Conservation (phyloP, 2,888 invertebrate genomes). For the Platycnemis pennipes region DNA sequence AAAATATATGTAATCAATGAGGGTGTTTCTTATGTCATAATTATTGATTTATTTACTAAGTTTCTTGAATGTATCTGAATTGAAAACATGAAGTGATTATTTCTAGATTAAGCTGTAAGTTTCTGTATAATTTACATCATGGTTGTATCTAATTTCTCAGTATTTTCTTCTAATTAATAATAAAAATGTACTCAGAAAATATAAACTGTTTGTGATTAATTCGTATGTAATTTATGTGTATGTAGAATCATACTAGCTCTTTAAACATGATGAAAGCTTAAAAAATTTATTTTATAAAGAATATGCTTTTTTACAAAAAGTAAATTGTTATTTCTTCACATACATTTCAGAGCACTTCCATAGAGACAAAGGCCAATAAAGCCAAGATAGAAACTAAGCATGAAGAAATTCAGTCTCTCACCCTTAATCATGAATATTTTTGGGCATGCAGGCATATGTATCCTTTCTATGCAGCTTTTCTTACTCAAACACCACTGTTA, state of each 20-base stretch:
- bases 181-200: constrained; percentile 40
- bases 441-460: constrained; percentile 22
- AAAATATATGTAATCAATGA: background rate
- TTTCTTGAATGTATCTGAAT: background rate
- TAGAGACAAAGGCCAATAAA: constrained; percentile 1
- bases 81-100: background rate
- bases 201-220: constrained; percentile 45
- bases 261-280: constrained; percentile 35
- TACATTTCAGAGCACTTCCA: background rate
- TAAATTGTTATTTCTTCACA: constrained; percentile 38
- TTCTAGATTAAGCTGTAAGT: background rate
- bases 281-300: constrained; percentile 64
- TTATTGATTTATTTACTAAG: background rate
- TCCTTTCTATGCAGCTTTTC: background rate
- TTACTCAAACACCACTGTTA: background rate
- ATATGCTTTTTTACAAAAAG: constrained; percentile 53
- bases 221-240: background rate
- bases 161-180: background rate
- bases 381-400: constrained; percentile 17
- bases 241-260: background rate
- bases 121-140: background rate
- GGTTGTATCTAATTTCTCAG: background rate
- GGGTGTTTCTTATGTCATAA: background rate
- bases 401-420: constrained; percentile 50
- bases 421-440: background rate